Evolutionary conservation across 2,113 vertebrate genomes (phyloP).

Genomic region (Psilopogon haemacephalus): DNA sequence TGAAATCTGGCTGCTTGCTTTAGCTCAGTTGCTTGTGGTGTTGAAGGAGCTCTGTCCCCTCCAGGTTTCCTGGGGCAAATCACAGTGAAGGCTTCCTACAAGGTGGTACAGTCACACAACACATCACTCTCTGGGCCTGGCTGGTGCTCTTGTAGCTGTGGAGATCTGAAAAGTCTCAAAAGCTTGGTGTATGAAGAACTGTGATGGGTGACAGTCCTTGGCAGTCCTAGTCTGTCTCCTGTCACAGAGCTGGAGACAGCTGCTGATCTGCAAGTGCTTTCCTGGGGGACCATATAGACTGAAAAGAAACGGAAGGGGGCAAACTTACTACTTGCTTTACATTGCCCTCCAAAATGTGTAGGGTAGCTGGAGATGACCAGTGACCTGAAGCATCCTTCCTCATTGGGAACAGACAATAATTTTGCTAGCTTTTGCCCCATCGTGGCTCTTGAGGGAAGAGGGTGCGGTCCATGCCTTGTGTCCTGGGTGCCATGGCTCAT

Average conservation of each 20-base stretch:
- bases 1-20: neutral
- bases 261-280: neutral
- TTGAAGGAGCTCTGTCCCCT: neutral
- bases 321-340: neutral
- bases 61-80: neutral
- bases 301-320: neutral
- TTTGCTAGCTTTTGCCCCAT: neutral
- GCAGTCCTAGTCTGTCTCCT: neutral
- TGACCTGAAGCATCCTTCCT: neutral
- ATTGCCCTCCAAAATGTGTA: neutral
- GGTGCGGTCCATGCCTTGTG: too few species aligned
- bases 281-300: neutral
- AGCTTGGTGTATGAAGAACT: neutral
- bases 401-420: neutral
- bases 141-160: neutral
- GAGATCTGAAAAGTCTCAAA: neutral
- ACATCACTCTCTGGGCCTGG: neutral
- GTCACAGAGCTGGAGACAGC: neutral
- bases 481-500: neutral
- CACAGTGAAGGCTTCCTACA: neutral
- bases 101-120: neutral
- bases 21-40: neutral
- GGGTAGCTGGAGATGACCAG: neutral
- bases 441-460: accelerated
- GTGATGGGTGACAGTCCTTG: neutral